Conservation (phyloP, 2,113 vertebrate genomes). For the Syrrhaptes paradoxus region DNA sequence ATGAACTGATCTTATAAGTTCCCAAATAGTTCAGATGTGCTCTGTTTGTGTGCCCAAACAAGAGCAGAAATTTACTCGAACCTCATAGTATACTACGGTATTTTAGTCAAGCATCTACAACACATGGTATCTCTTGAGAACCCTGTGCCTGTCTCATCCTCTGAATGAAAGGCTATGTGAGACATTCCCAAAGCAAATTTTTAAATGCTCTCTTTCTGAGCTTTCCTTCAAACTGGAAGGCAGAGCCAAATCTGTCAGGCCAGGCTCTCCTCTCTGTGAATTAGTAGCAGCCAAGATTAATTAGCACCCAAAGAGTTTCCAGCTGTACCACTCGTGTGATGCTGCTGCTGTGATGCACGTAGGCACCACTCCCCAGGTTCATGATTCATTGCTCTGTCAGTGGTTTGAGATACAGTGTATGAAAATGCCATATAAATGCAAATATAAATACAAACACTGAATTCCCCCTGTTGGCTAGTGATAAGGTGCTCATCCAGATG, state of each 20-base stretch:
- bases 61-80: not conserved
- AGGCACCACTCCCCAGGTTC: slow-evolving; percentile 57
- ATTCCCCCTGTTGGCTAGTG: slow-evolving; percentile 74
- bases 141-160: not conserved
- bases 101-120: not conserved
- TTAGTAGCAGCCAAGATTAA: slow-evolving; percentile 75
- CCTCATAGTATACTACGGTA: accelerated
- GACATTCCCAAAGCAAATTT: not conserved
- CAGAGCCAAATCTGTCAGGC: slow-evolving; percentile 15
- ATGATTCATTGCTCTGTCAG: slow-evolving; percentile 82
- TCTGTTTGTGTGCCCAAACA: not conserved
- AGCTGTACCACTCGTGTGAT: not conserved
- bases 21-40: not conserved
- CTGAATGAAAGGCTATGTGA: not conserved
- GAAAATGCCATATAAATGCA: slow-evolving; percentile 84
- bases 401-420: slow-evolving; percentile 69
- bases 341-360: slow-evolving; percentile 21
- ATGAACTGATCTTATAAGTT: not conserved
- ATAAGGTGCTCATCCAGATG: slow-evolving; percentile 81
- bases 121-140: not conserved
- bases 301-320: slow-evolving; percentile 55
- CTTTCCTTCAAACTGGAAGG: not conserved
- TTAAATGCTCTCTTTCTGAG: not conserved
- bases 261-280: slow-evolving; percentile 23
- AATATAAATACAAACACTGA: slow-evolving; percentile 77